phyloP scores from a whole-genome alignment of 2,113 vertebrate genomes.

The Zosterops lateralis region DNA sequence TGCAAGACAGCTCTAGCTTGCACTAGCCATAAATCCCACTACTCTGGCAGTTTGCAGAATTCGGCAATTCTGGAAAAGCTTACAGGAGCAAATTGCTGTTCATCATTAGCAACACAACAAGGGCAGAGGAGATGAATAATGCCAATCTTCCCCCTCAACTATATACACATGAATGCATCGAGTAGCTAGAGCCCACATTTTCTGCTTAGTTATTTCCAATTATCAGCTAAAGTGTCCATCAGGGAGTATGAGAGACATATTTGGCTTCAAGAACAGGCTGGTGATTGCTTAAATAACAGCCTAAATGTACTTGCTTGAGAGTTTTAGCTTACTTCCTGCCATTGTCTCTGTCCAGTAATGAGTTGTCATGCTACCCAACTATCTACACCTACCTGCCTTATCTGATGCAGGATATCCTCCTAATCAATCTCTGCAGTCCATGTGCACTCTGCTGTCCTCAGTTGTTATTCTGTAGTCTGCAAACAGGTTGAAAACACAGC shows the following conservation, averaged over 20 bases:
- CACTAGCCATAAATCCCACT: neutral
- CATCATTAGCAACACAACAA: neutral
- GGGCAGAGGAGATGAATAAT: neutral
- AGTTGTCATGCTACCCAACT: neutral
- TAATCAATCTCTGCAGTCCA: neutral
- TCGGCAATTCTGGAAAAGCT: neutral
- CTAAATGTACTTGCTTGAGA: neutral
- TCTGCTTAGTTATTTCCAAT: neutral
- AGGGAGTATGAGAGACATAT: neutral
- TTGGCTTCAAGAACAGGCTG: neutral
- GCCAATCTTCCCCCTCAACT: neutral
- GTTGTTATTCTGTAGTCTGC: neutral
- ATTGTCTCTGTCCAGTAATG: neutral
- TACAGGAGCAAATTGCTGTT: neutral
- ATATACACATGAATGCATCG: neutral
- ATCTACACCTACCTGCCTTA: neutral
- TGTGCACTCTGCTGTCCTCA: neutral
- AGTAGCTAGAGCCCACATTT: neutral
- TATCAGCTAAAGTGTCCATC: neutral
- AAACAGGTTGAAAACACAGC: neutral
- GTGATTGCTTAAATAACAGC: neutral
- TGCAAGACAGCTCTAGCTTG: neutral
- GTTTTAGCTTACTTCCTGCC: neutral
- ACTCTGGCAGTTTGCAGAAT: neutral
- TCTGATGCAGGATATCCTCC: neutral